A percentile compares a stretch with the other conserved stretches of the same genome.
phyloP scores from a whole-genome alignment of 2,113 vertebrate genomes.

The Chrysemys picta region DNA sequence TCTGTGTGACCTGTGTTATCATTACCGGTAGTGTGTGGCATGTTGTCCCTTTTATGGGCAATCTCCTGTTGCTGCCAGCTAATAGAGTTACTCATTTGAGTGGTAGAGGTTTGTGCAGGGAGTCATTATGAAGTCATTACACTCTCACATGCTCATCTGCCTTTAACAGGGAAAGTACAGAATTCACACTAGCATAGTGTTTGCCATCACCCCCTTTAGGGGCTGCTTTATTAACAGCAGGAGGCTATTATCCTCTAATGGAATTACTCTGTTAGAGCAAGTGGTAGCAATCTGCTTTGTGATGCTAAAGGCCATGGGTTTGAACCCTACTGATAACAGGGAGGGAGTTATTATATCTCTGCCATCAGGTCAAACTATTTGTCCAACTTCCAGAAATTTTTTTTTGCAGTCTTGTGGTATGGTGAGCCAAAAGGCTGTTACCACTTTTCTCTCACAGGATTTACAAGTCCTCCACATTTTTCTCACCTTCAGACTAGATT shows the following conservation, averaged over 20 bases:
- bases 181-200: not conserved
- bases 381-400: not conserved
- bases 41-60: not conserved
- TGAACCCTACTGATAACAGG: not conserved
- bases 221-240: not conserved
- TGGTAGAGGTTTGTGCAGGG: not conserved
- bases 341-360: not conserved
- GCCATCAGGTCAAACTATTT: not conserved
- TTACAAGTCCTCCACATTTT: not conserved
- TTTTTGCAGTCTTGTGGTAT: not conserved
- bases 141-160: not conserved
- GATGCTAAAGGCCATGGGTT: not conserved
- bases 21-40: not conserved
- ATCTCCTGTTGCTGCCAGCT: not conserved
- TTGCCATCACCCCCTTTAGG: not conserved
- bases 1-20: not conserved
- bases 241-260: not conserved
- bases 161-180: not conserved
- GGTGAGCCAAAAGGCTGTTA: not conserved
- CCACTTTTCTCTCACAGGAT: not conserved
- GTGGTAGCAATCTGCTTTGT: not conserved
- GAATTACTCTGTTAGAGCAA: not conserved
- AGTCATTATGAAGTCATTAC: not conserved
- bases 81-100: not conserved
- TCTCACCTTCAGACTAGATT: not conserved